phyloP scores from a whole-genome alignment of 2,797 vertebrate genomes.

The Gymnothorax reevesii region DNA sequence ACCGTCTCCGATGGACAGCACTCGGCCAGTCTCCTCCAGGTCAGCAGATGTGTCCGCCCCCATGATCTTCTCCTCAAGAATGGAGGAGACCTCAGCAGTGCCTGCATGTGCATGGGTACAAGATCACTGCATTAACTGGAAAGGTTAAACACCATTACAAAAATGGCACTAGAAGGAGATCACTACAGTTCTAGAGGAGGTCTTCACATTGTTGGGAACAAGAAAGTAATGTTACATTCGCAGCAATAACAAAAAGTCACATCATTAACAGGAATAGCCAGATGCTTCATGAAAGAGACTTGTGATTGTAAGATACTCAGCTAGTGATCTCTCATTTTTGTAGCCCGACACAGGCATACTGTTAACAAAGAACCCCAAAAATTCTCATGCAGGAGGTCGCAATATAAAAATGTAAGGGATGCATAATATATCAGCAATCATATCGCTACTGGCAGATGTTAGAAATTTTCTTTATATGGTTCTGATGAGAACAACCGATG shows the following conservation, averaged over 20 bases:
- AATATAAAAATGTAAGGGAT: too few relatives aligned
- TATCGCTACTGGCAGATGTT: too few relatives aligned
- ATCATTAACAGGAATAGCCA: background rate
- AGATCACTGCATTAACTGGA: background rate
- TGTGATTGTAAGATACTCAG: background rate
- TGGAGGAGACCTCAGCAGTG: slow-evolving; percentile 90
- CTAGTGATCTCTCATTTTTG: background rate
- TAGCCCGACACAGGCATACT: background rate
- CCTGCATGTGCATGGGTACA: slow-evolving; percentile 54
- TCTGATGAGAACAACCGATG: too few relatives aligned
- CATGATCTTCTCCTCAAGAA: slow-evolving; percentile 93
- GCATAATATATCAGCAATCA: too few relatives aligned
- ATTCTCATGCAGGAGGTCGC: too few relatives aligned
- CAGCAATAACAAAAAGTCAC: background rate
- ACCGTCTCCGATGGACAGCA: slow-evolving; percentile 95
- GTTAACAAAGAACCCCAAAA: too few relatives aligned
- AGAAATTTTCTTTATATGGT: too few relatives aligned
- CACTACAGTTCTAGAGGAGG: too few relatives aligned
- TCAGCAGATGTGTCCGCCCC: slow-evolving; percentile 88
- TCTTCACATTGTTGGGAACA: too few relatives aligned
- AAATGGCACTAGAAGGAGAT: too few relatives aligned
- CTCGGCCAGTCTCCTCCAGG: slow-evolving; percentile 93
- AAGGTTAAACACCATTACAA: too few relatives aligned
- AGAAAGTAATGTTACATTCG: too few relatives aligned
- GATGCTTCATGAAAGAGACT: background rate